Percentiles rank a stretch among this genome's conserved stretches.
Evolutionary conservation across 1,140 invertebrate genomes (phyloP).

Genomic region (Calliphora vicina): DNA sequence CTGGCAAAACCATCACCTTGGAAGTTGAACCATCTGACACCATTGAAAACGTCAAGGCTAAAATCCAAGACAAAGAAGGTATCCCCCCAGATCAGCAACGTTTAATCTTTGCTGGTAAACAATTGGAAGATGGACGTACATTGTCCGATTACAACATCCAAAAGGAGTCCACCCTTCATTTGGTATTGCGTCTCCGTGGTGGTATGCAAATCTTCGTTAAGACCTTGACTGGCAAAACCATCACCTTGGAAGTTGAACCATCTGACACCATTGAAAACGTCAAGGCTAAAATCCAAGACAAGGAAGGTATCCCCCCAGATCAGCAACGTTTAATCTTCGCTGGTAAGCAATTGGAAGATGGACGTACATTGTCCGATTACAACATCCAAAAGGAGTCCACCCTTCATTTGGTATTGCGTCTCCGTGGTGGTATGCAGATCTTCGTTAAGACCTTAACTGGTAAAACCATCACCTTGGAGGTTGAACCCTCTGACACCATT

Average conservation of each 20-base stretch:
- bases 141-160: slow-evolving; percentile 70
- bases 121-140: slow-evolving; percentile 70
- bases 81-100: slow-evolving; percentile 72
- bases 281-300: slow-evolving; percentile 80
- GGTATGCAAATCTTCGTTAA: slow-evolving; percentile 82
- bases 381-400: slow-evolving; percentile 91
- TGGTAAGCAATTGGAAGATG: slow-evolving; percentile 83
- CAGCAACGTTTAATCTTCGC: slow-evolving; percentile 78
- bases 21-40: slow-evolving; percentile 77
- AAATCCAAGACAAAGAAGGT: slow-evolving; percentile 76
- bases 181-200: slow-evolving; percentile 69
- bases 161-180: slow-evolving; percentile 72
- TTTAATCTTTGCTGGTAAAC: slow-evolving; percentile 69
- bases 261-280: slow-evolving; percentile 85
- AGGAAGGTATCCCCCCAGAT: slow-evolving; percentile 76
- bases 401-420: slow-evolving; percentile 82
- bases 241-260: slow-evolving; percentile 80
- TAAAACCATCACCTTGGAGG: slow-evolving; percentile 82
- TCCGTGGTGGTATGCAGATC: slow-evolving; percentile 80
- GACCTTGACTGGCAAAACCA: slow-evolving; percentile 83
- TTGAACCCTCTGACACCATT: slow-evolving; percentile 80
- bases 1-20: slow-evolving; percentile 90
- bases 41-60: slow-evolving; percentile 79
- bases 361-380: slow-evolving; percentile 79
- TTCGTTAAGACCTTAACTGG: slow-evolving; percentile 84